phyloP scores from a whole-genome alignment of 2,113 vertebrate species.

The Apodemus speciosus region DNA sequence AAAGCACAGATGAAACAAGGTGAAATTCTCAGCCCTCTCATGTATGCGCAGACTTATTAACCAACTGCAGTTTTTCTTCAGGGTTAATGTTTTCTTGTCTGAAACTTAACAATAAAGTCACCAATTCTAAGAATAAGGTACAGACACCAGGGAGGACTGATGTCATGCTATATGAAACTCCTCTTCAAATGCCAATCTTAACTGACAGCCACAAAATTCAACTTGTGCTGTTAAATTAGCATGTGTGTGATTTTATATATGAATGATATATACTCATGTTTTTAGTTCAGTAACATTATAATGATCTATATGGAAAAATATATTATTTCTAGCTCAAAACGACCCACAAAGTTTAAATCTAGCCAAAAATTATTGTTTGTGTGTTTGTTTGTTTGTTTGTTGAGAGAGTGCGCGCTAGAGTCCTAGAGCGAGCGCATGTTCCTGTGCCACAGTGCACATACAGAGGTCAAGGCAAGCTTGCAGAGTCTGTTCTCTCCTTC shows the following conservation, averaged over 20 bases:
- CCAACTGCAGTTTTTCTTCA: background rate
- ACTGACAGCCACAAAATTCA: background rate
- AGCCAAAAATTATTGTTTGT: background rate
- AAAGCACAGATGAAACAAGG: background rate
- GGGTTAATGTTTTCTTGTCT: background rate
- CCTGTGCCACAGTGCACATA: background rate
- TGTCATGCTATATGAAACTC: background rate
- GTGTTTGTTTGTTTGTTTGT: background rate
- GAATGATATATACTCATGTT: background rate
- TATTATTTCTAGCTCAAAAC: background rate
- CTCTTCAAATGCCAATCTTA: background rate
- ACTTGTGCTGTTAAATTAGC: conserved; percentile 24
- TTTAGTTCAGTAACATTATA: background rate
- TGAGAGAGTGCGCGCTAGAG: background rate
- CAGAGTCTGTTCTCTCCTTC: background rate
- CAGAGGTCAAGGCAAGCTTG: background rate
- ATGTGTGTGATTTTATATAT: background rate
- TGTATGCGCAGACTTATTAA: background rate
- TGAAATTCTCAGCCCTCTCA: background rate
- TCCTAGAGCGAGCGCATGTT: background rate
- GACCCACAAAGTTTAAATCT: conserved; percentile 42
- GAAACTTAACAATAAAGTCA: background rate
- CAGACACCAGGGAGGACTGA: background rate
- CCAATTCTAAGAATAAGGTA: background rate
- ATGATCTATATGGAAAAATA: background rate